A percentile compares a stretch with the other conserved stretches of the same genome.
Conservation (phyloP, 2,797 vertebrate genomes). For the Cephalopachus bancanus region DNA sequence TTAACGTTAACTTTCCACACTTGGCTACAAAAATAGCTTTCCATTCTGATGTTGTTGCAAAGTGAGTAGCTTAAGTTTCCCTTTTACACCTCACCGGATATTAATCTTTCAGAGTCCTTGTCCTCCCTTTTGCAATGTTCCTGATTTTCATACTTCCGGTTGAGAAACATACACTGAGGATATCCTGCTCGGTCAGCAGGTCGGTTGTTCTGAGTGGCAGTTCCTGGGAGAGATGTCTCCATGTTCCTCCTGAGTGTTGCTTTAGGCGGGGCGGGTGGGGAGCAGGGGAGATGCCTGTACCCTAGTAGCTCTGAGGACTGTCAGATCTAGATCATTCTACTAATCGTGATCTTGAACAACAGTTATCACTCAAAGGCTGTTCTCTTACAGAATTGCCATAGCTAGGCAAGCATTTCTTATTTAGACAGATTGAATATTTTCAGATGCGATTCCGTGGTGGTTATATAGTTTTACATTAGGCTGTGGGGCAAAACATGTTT, state of each 20-base stretch:
- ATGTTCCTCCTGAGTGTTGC: not conserved
- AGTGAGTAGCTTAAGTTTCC: slow-evolving; percentile 65
- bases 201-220: not conserved
- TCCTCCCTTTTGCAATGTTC: slow-evolving; percentile 87
- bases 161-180: slow-evolving; percentile 74
- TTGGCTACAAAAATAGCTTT: slow-evolving; percentile 67
- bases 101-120: slow-evolving; percentile 82
- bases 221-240: slow-evolving; percentile 2
- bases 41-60: slow-evolving; percentile 76
- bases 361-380: not conserved
- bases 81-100: slow-evolving; percentile 78
- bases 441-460: not conserved
- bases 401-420: not conserved
- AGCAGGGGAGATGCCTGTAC: not conserved
- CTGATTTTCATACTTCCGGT: slow-evolving; percentile 75
- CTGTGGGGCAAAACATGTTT: not conserved
- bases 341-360: not conserved
- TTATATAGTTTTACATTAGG: not conserved
- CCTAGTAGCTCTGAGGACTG: not conserved
- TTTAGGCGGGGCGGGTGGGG: not conserved
- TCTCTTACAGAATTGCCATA: not conserved
- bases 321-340: not conserved
- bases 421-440: not conserved
- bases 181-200: slow-evolving; percentile 79
- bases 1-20: slow-evolving; percentile 58